phyloP scores from a whole-genome alignment of 2,797 vertebrate genomes.

The Otus scops region DNA sequence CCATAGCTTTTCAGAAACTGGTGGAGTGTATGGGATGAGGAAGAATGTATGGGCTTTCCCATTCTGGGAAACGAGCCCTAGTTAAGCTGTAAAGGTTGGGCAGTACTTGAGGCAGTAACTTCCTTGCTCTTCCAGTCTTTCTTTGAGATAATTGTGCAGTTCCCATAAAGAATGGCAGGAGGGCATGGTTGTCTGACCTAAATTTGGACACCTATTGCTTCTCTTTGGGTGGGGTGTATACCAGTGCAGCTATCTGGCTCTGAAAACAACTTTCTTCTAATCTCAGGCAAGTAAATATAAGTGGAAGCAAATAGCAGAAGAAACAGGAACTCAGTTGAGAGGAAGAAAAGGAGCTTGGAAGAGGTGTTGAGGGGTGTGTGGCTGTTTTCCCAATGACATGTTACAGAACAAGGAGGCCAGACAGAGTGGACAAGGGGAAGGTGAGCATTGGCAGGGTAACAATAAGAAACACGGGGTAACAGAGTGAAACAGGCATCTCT shows the following conservation, averaged over 20 bases:
- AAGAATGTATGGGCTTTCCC: neutral
- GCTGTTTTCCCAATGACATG: neutral
- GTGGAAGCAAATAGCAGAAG: neutral
- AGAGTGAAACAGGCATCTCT: neutral
- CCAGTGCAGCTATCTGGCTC: neutral
- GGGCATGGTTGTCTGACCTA: no score
- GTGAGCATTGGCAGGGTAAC: neutral
- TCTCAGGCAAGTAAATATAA: neutral
- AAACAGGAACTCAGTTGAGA: neutral
- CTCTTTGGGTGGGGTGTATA: no score
- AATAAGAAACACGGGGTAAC: neutral
- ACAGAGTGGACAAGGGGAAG: neutral
- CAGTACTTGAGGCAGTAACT: neutral
- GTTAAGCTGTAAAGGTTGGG: no score
- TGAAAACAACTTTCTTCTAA: neutral
- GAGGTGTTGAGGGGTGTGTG: rapidly evolving
- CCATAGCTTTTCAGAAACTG: neutral
- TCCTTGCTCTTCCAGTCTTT: no score
- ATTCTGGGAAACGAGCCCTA: neutral
- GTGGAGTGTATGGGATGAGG: neutral
- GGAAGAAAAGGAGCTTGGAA: neutral
- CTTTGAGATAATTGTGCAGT: no score
- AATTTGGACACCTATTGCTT: no score
- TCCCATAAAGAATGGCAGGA: rapidly evolving
- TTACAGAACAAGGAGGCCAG: neutral